Evolutionary conservation across 2,888 invertebrate genomes (phyloP), one percentile per base, ranked within the genome.

Genomic region (Zootermopsis nevadensis): DNA sequence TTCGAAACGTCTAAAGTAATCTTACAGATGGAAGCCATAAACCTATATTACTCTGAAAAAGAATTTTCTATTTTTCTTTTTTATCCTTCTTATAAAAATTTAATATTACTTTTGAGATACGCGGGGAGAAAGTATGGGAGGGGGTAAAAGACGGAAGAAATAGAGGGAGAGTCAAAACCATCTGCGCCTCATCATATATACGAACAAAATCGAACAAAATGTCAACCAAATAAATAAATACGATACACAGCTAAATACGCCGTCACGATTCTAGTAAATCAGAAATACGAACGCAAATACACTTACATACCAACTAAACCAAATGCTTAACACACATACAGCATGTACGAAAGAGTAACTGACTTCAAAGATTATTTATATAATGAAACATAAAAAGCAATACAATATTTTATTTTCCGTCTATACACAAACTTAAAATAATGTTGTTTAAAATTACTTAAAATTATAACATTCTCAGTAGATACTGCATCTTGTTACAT

Each of bases 1-100:
- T 89, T 88, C 88, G 88, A 89, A 89, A 89, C 88, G 89, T 89
- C 89, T 89, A 88, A 89, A 89, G 89, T 89, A 89, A 89, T 89
- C 89, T 89, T 89, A 89, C 89, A 89, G 89, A 89, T 89, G 89
- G 89, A 89, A 89, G 89, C 89, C 89, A 89, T 89, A 89, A 89
- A 89, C 89, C 89, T 89, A 89, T 89, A 89, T 89, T 89, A 89
- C 89, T 89, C 89, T 88, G 88, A 85, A 89, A 89, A 89, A 88
- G 89, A 89, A 89, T 89, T 89, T 89, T 89, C 89, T 89, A 89
- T 89, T 82, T 83, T 82, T 81, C 77, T 77, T 80, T 80, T 82
- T 83, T 85, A 80, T 85, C 88, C 87, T 88, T 88, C 89, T 89
- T 89, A 89, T 89, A 89, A 89, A 89, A 89, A 89, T 89, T 89